These are phyloP conservation scores for Enteromius radiatus DNA, from an alignment of 2,797 vertebrate species.

Conservation along the genomic window DNA sequence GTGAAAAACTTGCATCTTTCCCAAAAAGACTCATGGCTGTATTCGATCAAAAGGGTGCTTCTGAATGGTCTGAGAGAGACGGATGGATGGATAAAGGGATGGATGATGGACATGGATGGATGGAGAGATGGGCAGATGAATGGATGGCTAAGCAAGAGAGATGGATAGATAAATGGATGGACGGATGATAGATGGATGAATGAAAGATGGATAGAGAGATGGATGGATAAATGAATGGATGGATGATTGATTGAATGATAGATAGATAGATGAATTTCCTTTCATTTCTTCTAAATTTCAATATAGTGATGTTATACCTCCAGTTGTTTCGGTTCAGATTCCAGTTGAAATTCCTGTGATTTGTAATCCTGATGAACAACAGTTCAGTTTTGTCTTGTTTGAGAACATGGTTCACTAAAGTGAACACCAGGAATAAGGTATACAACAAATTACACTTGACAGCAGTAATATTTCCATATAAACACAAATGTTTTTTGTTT, in stretches of 20 bases:
- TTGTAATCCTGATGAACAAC: background rate
- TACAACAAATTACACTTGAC: background rate
- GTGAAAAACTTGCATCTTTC: no score
- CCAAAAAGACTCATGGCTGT: no score
- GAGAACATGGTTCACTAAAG: background rate
- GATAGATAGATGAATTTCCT: background rate
- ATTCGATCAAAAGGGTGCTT: no score
- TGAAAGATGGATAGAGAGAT: no score
- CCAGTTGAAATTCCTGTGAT: background rate
- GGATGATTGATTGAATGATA: background rate
- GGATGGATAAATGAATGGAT: background rate
- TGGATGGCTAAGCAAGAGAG: background rate
- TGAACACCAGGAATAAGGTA: background rate
- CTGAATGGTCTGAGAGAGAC: no score
- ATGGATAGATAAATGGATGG: background rate
- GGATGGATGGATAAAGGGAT: background rate
- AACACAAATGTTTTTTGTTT: background rate
- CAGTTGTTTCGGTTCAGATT: background rate
- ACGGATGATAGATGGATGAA: background rate
- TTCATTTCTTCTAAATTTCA: background rate
- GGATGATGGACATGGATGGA: background rate
- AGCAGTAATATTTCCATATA: constrained; percentile 1
- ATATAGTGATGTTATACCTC: background rate
- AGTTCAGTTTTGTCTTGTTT: background rate
- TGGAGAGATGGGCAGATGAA: background rate